A percentile compares a stretch with the other conserved stretches of the same genome.
These are phyloP conservation scores for Ailuropoda melanoleuca DNA, from an alignment of 2,113 vertebrate genomes.

Conservation along the genomic window DNA sequence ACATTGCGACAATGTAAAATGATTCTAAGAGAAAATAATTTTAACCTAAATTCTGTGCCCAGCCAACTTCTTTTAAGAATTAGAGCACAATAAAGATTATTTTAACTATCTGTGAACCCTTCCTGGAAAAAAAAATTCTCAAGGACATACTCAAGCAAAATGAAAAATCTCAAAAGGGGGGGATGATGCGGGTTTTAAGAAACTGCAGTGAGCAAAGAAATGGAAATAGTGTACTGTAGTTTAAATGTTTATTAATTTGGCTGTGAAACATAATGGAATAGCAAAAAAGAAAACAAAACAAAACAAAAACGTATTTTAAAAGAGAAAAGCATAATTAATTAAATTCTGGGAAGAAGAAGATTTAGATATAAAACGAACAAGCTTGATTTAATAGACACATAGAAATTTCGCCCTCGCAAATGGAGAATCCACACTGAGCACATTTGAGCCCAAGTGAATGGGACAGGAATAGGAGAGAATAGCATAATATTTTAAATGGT, in stretches of 20 bases:
- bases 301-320: neutral
- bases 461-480: neutral
- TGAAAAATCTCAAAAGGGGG: neutral
- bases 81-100: neutral
- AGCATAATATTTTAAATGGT: neutral
- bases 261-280: neutral
- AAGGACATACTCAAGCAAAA: neutral
- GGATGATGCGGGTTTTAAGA: neutral
- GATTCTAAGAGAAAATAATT: conserved; percentile 3
- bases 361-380: conserved; percentile 25
- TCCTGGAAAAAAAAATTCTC: neutral
- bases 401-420: neutral
- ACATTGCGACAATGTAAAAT: neutral
- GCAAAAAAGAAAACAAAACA: neutral
- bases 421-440: neutral
- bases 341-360: neutral
- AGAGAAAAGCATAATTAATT: neutral
- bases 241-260: conserved; percentile 9
- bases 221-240: neutral
- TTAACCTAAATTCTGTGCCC: neutral
- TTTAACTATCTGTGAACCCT: neutral
- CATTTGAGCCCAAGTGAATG: neutral
- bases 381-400: neutral
- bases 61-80: conserved; percentile 13
- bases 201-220: neutral